These are phyloP conservation scores for Spilarctia lutea DNA, from an alignment of 2,888 invertebrate genomes.

Conservation along the genomic window DNA sequence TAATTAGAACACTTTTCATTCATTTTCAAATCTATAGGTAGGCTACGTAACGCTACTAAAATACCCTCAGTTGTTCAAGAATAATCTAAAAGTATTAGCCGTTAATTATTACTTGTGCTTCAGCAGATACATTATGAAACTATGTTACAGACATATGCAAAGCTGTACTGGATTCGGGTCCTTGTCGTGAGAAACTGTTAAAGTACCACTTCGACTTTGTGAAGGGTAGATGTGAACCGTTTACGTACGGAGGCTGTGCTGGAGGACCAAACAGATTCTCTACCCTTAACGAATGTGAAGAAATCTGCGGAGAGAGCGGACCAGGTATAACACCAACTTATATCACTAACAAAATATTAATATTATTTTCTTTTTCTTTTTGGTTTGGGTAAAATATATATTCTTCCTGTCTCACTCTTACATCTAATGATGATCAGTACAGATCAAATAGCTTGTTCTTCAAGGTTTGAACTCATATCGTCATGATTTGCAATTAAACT, in stretches of 20 bases:
- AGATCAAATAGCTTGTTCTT: neutral
- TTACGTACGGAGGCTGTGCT: conserved; percentile 93
- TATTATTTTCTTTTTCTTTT: neutral
- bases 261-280: conserved; percentile 95
- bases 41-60: too few relatives aligned
- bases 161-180: conserved; percentile 89
- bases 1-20: too few relatives aligned
- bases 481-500: neutral
- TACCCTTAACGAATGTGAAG: conserved; percentile 90
- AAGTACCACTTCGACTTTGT: conserved; percentile 90
- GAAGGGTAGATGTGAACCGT: conserved; percentile 88
- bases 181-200: conserved; percentile 88
- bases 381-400: conserved; percentile 15
- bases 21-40: too few relatives aligned
- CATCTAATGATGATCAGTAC: neutral
- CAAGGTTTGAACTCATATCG: neutral
- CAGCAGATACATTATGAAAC: neutral
- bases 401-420: conserved; percentile 5
- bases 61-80: neutral
- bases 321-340: conserved; percentile 59
- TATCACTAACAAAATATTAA: neutral
- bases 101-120: neutral
- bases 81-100: too few relatives aligned
- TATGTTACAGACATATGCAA: conserved; percentile 89
- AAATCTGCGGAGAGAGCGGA: conserved; percentile 85